Conservation (phyloP, 1,140 invertebrate genomes). For the Reticulitermes speratus region DNA sequence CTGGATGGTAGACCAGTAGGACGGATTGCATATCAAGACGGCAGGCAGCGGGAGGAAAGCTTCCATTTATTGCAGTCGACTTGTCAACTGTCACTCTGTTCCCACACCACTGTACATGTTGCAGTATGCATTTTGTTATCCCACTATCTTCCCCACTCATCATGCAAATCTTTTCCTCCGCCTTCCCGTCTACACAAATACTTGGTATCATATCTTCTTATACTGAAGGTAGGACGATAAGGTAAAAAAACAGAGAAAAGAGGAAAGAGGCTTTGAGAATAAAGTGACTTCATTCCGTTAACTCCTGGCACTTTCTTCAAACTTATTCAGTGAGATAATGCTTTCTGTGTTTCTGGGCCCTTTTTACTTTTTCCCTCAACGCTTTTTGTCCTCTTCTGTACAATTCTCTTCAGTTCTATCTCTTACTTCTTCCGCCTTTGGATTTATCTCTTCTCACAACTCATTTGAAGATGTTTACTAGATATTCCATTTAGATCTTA, state of each 20-base stretch:
- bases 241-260: neutral
- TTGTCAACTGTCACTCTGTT: neutral
- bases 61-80: neutral
- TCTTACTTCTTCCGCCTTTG: neutral
- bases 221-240: neutral
- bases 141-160: neutral
- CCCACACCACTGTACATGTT: neutral
- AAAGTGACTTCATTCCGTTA: slow-evolving; percentile 12
- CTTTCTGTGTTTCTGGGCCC: neutral
- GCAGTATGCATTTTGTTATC: neutral
- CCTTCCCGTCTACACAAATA: neutral
- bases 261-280: neutral
- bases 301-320: slow-evolving; percentile 9
- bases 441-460: neutral
- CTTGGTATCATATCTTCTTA: neutral
- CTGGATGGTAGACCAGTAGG: neutral
- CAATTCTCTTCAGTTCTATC: neutral
- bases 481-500: neutral
- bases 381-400: neutral
- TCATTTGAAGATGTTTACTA: neutral
- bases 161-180: neutral
- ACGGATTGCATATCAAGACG: neutral
- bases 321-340: neutral
- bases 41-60: neutral
- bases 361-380: neutral